Evolutionary conservation across 2,113 vertebrate species (phyloP).

Genomic region (Oryzias curvinotus): DNA sequence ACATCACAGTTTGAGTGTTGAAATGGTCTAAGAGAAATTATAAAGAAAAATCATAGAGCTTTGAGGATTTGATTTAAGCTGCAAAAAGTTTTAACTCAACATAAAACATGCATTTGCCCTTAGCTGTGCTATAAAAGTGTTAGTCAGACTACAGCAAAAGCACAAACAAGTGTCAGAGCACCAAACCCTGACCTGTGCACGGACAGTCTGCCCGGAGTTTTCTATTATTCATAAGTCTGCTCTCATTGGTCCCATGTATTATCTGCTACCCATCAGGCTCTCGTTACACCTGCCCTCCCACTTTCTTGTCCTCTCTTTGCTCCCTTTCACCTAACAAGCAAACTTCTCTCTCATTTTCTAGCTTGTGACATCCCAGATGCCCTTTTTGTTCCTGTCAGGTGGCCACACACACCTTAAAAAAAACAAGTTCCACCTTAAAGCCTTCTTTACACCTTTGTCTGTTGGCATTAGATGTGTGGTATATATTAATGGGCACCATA

Average conservation of each 20-base stretch:
- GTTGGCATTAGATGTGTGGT: constrained; percentile 3
- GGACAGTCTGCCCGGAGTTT: constrained; percentile 8
- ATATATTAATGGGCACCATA: background rate
- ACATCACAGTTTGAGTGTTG: too few species aligned
- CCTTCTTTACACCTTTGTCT: constrained; percentile 5
- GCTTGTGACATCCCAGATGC: background rate
- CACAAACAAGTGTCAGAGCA: constrained; percentile 20
- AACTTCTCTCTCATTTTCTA: background rate
- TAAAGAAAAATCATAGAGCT: too few species aligned
- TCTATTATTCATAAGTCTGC: constrained; percentile 28
- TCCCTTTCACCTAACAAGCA: background rate
- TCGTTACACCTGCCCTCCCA: background rate
- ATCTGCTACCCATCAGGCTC: constrained; percentile 9
- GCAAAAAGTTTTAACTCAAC: too few species aligned
- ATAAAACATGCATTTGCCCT: background rate
- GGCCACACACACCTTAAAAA: constrained; percentile 2
- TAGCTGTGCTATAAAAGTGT: constrained; percentile 18
- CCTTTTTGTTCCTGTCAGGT: background rate
- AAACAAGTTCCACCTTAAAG: background rate
- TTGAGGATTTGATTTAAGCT: too few species aligned
- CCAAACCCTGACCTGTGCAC: constrained; percentile 19
- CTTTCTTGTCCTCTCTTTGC: background rate
- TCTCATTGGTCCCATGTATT: constrained; percentile 5
- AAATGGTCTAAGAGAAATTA: too few species aligned
- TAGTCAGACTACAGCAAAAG: constrained; percentile 11